Conservation (phyloP, 2,888 invertebrate species). For the Tetranychus piercei region DNA sequence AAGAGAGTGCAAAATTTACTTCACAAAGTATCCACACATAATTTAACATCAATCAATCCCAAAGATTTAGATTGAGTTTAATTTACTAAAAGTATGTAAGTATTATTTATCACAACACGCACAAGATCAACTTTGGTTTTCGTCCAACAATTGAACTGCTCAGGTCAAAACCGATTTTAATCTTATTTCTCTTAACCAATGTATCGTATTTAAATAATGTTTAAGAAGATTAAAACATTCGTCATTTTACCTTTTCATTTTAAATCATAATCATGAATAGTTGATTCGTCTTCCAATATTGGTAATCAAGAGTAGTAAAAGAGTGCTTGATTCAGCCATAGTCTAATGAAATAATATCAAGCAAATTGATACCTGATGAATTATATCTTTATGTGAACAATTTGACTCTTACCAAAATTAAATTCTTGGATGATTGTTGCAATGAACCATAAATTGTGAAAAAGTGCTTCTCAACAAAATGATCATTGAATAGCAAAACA, state of each 20-base stretch:
- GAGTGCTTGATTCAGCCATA: background rate
- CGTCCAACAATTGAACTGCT: background rate
- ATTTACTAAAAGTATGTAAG: background rate
- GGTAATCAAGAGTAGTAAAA: no score
- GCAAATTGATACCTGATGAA: background rate
- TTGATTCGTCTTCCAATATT: no score
- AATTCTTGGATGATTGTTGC: background rate
- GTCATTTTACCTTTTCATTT: no score
- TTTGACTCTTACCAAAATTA: background rate
- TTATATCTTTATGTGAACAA: background rate
- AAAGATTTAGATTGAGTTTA: background rate
- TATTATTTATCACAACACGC: background rate
- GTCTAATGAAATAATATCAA: background rate
- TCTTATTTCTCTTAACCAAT: no score
- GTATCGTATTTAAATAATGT: no score
- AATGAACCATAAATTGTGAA: background rate
- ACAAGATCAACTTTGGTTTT: background rate
- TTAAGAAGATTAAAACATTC: no score
- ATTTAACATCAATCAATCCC: background rate
- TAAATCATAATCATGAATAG: no score
- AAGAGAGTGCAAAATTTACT: background rate
- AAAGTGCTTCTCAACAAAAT: background rate
- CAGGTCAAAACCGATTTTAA: no score
- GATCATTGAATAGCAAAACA: background rate
- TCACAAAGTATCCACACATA: background rate